Evolutionary conservation across 2,797 vertebrate genomes (phyloP), one percentile per base, ranked within the genome.

Genomic region (Mormyrops attenuatus): DNA sequence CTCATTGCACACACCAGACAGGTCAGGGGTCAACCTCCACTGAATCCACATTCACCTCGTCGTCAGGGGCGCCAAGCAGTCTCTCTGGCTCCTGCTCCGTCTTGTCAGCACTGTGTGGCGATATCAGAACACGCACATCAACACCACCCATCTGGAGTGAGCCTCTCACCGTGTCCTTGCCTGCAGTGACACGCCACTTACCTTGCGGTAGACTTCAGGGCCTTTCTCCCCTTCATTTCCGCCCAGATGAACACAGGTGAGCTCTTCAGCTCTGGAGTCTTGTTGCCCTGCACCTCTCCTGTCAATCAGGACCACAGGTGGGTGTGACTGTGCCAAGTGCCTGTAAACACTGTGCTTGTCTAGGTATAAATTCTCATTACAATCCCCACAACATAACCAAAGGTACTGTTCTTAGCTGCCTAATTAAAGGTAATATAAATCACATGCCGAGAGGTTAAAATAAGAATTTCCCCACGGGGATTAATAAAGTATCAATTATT

Each of bases 21-120:
- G 89, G 30, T 95, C 94, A 92, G 41, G 88, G 88, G 52, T 92
- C 93, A 5, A 95, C 90, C 1, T 96, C 96, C 91, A 96, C 92
- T 0, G 88, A 93, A 63, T 95, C 94, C 0, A 94, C 94, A 0
- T 95, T 94, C 6, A 82, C 90, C 44, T 95, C 95, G 0, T 92
- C 73, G 49, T 20, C 89, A 13, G n/a, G 41, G 90, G 26, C 63
- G 11, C 63, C 11, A 2, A 5, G 11, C 63, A 69, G 26, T 34
- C 63, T 69, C 63, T 34, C 11, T 34, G 92, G 89, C 0, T 94
- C 94, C 20, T 6, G 0, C 2, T 93, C 91, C 3, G 89, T 89
- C 52, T 89, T 93, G 11, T 93, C 93, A 20, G 80, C 89, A 89
- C 95, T 96, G 92, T 50, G 15, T 80, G 73, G 73, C 2, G 15